Conservation (phyloP, 1,140 invertebrate genomes). For the Amphibalanus amphitrite region DNA sequence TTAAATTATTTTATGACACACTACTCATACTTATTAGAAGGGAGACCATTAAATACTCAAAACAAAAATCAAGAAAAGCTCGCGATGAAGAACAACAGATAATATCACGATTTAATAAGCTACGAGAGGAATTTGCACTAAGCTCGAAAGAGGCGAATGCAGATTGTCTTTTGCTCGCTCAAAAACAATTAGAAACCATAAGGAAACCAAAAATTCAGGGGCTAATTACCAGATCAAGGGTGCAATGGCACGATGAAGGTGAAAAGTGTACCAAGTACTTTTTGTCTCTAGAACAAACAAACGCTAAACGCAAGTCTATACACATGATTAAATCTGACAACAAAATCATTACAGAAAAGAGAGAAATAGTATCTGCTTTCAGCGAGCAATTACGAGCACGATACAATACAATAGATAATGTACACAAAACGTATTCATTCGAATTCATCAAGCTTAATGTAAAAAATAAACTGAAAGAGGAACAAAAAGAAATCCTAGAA, state of each 20-base stretch:
- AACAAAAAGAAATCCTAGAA: background rate
- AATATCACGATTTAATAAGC: background rate
- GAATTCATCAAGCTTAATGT: background rate
- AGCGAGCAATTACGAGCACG: background rate
- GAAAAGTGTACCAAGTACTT: background rate
- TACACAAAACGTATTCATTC: background rate
- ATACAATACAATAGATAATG: background rate
- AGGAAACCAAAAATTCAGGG: background rate
- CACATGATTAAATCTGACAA: background rate
- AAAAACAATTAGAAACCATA: background rate
- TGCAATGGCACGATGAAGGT: background rate
- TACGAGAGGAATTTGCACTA: background rate
- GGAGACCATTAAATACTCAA: background rate
- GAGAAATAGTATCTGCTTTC: background rate
- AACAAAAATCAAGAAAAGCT: background rate
- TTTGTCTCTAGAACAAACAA: background rate
- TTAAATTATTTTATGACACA: background rate
- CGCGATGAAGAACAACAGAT: background rate
- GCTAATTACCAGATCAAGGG: background rate
- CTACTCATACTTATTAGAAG: background rate
- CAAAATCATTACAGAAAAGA: background rate
- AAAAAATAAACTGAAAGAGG: background rate
- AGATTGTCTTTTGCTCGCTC: background rate
- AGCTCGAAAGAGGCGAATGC: background rate
- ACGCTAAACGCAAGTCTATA: background rate